phyloP scores from a whole-genome alignment of 2,888 invertebrate genomes.

The Noctuana brunneofusca region DNA sequence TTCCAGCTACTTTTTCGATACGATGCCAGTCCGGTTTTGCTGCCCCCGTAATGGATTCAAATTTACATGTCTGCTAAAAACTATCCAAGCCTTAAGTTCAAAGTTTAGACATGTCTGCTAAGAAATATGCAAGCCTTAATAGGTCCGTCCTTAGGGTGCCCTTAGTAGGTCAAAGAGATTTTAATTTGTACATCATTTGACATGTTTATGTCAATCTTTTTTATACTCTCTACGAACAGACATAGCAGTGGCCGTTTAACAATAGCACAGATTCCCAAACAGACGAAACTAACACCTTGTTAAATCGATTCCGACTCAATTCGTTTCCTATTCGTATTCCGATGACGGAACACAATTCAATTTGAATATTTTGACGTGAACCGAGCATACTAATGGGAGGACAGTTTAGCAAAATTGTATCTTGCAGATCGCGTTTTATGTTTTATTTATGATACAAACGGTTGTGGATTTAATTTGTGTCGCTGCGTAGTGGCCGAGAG shows the following conservation, averaged over 20 bases:
- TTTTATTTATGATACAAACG: slow-evolving; percentile 70
- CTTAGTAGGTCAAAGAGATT: not conserved
- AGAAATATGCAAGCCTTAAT: no score
- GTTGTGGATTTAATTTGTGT: slow-evolving; percentile 64
- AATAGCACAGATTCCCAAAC: slow-evolving; percentile 44
- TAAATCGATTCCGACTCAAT: slow-evolving; percentile 55
- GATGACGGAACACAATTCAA: slow-evolving; percentile 66
- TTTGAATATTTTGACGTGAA: slow-evolving; percentile 76
- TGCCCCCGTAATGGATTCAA: no score
- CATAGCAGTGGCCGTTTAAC: not conserved
- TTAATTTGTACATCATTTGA: not conserved
- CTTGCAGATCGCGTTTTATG: slow-evolving; percentile 61
- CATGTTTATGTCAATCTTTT: not conserved
- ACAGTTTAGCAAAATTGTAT: slow-evolving; percentile 74
- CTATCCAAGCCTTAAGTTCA: no score
- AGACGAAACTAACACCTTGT: slow-evolving; percentile 55
- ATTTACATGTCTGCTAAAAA: no score
- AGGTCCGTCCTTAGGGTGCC: no score
- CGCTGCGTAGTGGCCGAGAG: slow-evolving; percentile 33
- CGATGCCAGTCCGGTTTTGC: no score
- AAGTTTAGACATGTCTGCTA: no score
- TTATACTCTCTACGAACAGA: not conserved
- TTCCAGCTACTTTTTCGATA: no score
- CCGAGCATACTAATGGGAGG: slow-evolving; percentile 66
- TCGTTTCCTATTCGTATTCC: slow-evolving; percentile 64